Evolutionary conservation across 2,113 vertebrate genomes (phyloP).

Genomic region (Pontoporia blainvillei): DNA sequence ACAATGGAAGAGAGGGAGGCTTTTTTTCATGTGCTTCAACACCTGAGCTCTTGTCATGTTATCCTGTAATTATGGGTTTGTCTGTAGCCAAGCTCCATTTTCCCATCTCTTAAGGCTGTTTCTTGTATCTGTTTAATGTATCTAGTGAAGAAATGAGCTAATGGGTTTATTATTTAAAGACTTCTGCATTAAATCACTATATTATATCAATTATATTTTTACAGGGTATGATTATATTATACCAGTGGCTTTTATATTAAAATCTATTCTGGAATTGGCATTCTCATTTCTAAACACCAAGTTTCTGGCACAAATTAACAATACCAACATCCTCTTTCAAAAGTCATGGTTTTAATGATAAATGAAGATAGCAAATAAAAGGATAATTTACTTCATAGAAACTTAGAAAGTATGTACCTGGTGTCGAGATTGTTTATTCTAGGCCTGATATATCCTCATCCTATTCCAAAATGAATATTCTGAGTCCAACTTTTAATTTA

Average conservation of each 20-base stretch:
- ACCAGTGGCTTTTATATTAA: not conserved
- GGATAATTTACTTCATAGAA: not conserved
- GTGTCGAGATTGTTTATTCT: not conserved
- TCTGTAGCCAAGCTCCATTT: not conserved
- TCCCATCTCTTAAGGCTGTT: not conserved
- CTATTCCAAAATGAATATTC: not conserved
- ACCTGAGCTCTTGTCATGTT: not conserved
- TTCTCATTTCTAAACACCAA: not conserved
- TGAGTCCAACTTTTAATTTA: not conserved
- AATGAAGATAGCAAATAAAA: not conserved
- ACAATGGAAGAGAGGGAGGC: not conserved
- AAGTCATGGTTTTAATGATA: not conserved
- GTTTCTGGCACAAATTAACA: not conserved
- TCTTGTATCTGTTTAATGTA: not conserved
- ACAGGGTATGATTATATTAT: not conserved
- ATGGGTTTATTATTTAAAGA: not conserved
- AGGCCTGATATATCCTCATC: not conserved
- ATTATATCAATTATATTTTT: not conserved
- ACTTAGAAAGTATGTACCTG: not conserved
- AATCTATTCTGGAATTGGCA: not conserved
- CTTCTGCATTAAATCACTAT: not conserved
- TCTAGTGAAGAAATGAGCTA: not conserved
- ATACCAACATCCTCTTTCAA: not conserved
- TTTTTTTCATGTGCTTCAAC: not conserved
- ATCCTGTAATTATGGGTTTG: not conserved